Evolutionary conservation across 2,888 invertebrate species (phyloP).

Genomic region (Tetragonula carbonaria): DNA sequence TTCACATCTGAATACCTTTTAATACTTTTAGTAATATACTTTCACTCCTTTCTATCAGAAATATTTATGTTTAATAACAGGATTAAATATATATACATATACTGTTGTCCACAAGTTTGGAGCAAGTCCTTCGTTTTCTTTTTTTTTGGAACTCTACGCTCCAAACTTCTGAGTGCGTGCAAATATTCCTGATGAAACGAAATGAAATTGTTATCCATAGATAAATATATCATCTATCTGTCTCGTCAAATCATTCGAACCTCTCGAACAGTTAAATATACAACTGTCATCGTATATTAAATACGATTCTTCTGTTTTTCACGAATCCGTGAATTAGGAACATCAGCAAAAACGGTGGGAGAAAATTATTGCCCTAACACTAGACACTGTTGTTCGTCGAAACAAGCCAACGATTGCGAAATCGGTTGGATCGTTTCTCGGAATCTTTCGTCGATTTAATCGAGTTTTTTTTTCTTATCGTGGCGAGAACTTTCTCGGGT

Average conservation of each 20-base stretch:
- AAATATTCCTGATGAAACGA: background rate
- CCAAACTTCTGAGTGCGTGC: too few species aligned
- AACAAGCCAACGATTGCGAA: background rate
- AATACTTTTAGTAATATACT: too few species aligned
- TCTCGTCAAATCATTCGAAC: background rate
- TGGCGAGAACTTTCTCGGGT: slow-evolving; percentile 56
- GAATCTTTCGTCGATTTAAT: background rate
- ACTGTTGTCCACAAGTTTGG: too few species aligned
- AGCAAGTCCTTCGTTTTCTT: too few species aligned
- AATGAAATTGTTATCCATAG: background rate
- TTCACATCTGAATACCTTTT: too few species aligned
- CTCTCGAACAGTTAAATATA: background rate
- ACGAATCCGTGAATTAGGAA: slow-evolving; percentile 3
- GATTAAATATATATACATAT: too few species aligned
- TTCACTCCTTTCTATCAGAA: too few species aligned
- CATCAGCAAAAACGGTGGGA: background rate
- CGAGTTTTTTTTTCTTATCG: background rate
- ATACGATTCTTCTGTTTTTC: background rate
- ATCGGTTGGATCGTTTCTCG: background rate
- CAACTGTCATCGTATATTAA: background rate
- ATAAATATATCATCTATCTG: background rate
- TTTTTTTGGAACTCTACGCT: too few species aligned
- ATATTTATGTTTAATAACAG: too few species aligned
- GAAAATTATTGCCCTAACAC: background rate
- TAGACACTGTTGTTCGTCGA: too few species aligned